Percentiles rank a stretch among this genome's conserved stretches.
Evolutionary conservation across 37 sponge, comb jelly and placozoan genomes (phyloP).

Genomic region (Haliclona indistincta): DNA sequence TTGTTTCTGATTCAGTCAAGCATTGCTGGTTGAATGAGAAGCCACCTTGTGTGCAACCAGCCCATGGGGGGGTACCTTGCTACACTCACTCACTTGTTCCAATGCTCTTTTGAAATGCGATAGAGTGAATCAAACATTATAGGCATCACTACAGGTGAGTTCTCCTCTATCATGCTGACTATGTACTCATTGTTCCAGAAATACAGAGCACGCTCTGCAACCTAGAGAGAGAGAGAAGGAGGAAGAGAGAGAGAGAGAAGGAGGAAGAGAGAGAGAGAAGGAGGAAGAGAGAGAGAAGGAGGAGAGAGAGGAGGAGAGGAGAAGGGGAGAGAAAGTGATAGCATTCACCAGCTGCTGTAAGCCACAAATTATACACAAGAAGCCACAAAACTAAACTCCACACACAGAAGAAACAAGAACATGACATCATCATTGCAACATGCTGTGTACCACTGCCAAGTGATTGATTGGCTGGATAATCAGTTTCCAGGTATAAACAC

Average conservation of each 20-base stretch:
- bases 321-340: too few relatives aligned
- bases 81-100: slow-evolving; percentile 87
- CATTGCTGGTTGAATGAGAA: too few relatives aligned
- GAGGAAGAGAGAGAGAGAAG: neutral
- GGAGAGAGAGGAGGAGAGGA: neutral
- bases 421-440: too few relatives aligned
- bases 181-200: slow-evolving; percentile 99
- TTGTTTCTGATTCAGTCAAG: too few relatives aligned
- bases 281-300: neutral
- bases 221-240: slow-evolving; percentile 45
- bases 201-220: slow-evolving; percentile 95
- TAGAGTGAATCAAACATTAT: slow-evolving; percentile 95
- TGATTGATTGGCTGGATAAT: too few relatives aligned
- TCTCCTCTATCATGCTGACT: slow-evolving; percentile 90
- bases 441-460: too few relatives aligned
- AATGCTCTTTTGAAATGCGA: slow-evolving; percentile 93
- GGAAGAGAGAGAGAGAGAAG: neutral
- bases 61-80: neutral
- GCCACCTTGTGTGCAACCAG: too few relatives aligned
- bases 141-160: slow-evolving; percentile 83
- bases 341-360: too few relatives aligned
- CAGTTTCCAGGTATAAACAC: too few relatives aligned
- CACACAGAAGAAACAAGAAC: too few relatives aligned
- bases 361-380: too few relatives aligned
- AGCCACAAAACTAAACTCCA: too few relatives aligned